Base-by-base conservation (phyloP, 2,888 invertebrate genomes). In the Busseola fusca region DNA sequence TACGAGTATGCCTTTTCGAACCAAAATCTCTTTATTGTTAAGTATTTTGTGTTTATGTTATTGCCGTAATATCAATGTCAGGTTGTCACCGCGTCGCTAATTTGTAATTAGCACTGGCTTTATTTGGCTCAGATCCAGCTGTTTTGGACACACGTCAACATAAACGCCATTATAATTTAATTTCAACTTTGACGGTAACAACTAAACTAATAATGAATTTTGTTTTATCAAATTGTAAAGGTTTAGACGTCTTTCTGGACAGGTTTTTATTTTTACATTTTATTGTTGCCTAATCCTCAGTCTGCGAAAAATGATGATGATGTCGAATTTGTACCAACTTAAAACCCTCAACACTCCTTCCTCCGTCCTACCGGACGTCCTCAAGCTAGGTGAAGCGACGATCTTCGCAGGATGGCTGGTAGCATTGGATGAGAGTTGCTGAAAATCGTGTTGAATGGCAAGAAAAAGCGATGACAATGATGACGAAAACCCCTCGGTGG, bases 111-210 rank as follows among this genome's bases (percentile, higher is more conserved):
- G 74, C 65, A 64, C 62, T 59, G 27, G 68, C 64, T 67, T 78
- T 64, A 74, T 67, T 79, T 86, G 86, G 86, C 86, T 27, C 45
- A 45, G 59, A 21, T 80, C 85, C 84, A 84, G 72, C 62, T 66
- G 54, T 71, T 74, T 70, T 57, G 67, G 70, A 64, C 56, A 75
- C 65, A 62, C 58, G 72, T 71, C 80, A 82, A 82, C 74, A 64
- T 74, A 62, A 78, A 68, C 65, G 64, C 71, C 56, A 74, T 80
- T 84, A 75, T 72, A 72, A 68, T 72, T 69, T 65, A 75, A 72
- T 78, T 64, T 69, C 62, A 75, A 69, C 65, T 78, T 67, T 73
- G 59, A 75, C 64, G 68, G 12, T 69, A 56, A 69, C 58, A 66
- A 72, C 48, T 52, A 63, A 78, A 78, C 57, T 70, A 48, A 58